Conservation (phyloP, 2,888 invertebrate species). For the Megaustenia siamemsis region DNA sequence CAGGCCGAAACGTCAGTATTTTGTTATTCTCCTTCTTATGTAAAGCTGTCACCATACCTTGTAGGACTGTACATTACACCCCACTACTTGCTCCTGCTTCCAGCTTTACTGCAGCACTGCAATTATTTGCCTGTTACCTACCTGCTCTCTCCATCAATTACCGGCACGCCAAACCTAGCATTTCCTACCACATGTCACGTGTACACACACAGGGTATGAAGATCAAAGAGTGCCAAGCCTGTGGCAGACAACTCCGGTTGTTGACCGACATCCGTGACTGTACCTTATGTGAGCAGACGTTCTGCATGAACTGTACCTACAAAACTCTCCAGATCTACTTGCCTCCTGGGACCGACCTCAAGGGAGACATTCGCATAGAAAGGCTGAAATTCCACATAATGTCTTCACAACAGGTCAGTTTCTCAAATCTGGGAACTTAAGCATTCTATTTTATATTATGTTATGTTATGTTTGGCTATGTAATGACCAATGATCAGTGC, state of each 20-base stretch:
- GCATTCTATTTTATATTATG: not conserved
- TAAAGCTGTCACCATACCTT: no score
- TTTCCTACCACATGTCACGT: not conserved
- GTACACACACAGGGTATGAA: not conserved
- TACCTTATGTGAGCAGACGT: constrained; percentile 39
- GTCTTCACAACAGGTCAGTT: not conserved
- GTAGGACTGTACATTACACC: no score
- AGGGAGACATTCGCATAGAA: constrained; percentile 18
- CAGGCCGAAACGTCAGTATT: no score
- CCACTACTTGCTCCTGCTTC: no score
- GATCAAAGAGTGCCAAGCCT: constrained; percentile 44
- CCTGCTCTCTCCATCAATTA: no score
- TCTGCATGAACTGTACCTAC: constrained; percentile 47
- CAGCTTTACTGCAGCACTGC: no score
- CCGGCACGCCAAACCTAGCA: no score
- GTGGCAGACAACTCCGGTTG: constrained; percentile 34
- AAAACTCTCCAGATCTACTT: constrained; percentile 44
- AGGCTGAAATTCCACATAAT: constrained; percentile 45
- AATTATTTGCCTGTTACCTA: no score
- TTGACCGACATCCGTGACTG: constrained; percentile 45
- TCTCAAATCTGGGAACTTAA: no score
- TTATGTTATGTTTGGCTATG: no score
- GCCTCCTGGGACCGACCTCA: constrained; percentile 37
- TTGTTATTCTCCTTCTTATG: no score
- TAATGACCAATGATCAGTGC: no score